These are phyloP conservation scores for Archilochus colubris DNA, from an alignment of 2,113 vertebrate species.

Conservation along the genomic window DNA sequence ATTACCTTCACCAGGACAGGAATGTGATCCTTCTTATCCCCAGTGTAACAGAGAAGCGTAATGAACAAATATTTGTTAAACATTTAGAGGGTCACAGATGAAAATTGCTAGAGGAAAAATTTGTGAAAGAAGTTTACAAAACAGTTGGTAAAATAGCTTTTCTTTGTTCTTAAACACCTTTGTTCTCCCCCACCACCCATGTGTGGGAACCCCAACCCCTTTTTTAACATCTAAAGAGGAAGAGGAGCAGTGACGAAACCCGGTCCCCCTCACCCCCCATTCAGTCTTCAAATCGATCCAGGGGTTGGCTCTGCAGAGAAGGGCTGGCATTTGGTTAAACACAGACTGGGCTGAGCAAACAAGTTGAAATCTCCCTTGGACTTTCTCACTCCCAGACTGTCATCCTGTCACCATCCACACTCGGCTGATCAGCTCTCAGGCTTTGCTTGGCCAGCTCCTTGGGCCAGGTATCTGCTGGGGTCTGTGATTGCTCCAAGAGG, in stretches of 20 bases:
- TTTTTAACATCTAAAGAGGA: not conserved
- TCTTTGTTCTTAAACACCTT: not conserved
- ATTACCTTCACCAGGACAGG: not conserved
- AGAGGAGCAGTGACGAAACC: not conserved
- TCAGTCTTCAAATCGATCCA: not conserved
- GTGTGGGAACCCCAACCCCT: not conserved
- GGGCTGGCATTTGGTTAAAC: slow-evolving; percentile 78
- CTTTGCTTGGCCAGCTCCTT: not conserved
- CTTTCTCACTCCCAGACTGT: slow-evolving; percentile 64
- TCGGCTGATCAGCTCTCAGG: not conserved
- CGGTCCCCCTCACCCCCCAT: not conserved
- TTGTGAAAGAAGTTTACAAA: not conserved
- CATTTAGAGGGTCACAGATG: not conserved
- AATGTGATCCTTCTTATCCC: not conserved
- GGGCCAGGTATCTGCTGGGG: not conserved
- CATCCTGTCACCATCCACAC: not conserved
- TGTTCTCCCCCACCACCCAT: not conserved
- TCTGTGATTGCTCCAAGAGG: not conserved
- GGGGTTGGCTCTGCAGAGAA: slow-evolving; percentile 9
- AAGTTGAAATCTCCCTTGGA: slow-evolving; percentile 58
- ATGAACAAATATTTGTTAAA: not conserved
- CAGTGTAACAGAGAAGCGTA: accelerated
- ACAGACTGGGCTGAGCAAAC: slow-evolving; percentile 57
- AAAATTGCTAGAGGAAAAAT: not conserved
- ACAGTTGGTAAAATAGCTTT: not conserved